These are phyloP conservation scores for Oscheius sp. DNA, from an alignment of 1,140 invertebrate species.

Conservation along the genomic window DNA sequence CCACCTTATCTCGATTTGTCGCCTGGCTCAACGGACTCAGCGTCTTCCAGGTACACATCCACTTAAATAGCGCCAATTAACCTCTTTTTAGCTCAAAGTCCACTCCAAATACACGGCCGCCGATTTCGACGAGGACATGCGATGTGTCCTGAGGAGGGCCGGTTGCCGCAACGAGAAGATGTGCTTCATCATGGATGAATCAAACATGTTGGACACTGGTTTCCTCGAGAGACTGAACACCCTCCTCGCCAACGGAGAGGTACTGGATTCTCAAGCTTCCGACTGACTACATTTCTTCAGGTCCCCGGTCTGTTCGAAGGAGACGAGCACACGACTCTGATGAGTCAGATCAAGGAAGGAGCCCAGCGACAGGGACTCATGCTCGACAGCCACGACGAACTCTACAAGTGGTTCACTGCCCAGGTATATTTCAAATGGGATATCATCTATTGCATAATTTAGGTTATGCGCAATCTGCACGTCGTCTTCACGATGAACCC, in stretches of 20 bases:
- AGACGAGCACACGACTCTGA: conserved; percentile 94
- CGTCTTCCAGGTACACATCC: conserved; percentile 83
- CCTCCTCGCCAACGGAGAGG: conserved; percentile 95
- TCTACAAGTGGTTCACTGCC: conserved; percentile 97
- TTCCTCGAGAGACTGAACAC: conserved; percentile 99
- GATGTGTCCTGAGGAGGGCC: conserved; percentile 83
- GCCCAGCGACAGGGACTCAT: conserved; percentile 94
- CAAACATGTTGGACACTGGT: conserved; percentile 95
- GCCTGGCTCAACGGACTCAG: conserved; percentile 99
- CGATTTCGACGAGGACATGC: conserved; percentile 97
- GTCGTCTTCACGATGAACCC: conserved; percentile 99
- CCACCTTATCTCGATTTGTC: conserved; percentile 94
- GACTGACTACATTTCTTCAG: background rate
- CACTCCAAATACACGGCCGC: conserved; percentile 98
- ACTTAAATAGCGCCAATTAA: conserved; percentile 9
- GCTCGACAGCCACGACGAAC: conserved; percentile 94
- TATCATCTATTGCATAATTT: too few relatives aligned
- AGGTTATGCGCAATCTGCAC: conserved; percentile 98
- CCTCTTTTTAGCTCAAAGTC: conserved; percentile 68
- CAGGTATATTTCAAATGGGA: conserved; percentile 63
- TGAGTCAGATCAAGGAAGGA: conserved; percentile 99
- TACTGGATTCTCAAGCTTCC: background rate
- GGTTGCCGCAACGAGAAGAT: conserved; percentile 99
- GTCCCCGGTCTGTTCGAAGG: conserved; percentile 74
- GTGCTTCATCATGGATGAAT: conserved; percentile 97